A percentile compares a stretch with the other conserved stretches of the same genome.
These are phyloP conservation scores for Manis pentadactyla DNA, from an alignment of 2,797 vertebrate genomes.

Conservation along the genomic window DNA sequence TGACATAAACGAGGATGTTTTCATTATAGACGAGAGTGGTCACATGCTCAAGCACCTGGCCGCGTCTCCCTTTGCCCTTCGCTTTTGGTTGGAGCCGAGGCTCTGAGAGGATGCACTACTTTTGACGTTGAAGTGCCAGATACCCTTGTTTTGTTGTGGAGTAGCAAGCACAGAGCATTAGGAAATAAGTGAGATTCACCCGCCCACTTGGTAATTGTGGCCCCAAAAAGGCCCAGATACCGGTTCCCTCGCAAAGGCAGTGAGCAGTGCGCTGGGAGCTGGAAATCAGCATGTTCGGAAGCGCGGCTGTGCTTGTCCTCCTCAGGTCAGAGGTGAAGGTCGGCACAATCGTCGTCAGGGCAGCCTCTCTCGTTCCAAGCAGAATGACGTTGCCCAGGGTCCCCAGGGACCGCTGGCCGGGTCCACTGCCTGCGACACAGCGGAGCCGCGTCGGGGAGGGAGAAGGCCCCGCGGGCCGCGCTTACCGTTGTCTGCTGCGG, in stretches of 20 bases:
- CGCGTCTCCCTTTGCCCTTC: neutral
- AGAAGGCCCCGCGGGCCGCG: too few relatives aligned
- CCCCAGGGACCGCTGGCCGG: neutral
- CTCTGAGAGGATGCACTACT: neutral
- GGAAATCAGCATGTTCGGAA: neutral
- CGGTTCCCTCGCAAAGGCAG: neutral
- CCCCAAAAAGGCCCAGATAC: neutral
- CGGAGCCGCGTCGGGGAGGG: too few relatives aligned
- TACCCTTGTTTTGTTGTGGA: neutral
- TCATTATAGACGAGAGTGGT: neutral
- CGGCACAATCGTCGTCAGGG: neutral
- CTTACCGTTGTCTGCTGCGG: neutral
- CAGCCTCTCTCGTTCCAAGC: neutral
- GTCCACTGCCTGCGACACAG: neutral
- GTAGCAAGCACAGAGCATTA: neutral
- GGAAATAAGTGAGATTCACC: neutral
- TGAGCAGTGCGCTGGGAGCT: neutral
- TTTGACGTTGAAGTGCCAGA: neutral
- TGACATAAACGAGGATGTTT: neutral
- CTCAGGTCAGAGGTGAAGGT: neutral
- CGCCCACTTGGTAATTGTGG: too few relatives aligned
- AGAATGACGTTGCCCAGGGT: neutral
- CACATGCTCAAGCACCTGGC: neutral
- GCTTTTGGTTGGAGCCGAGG: neutral
- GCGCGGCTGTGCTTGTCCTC: neutral